These are phyloP conservation scores for human DNA, from an alignment of 2,113 vertebrate species.

Conservation along the genomic window GRCh38 chr15:85545001-85545500, in stretches of 20 bases:
- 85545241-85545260: not conserved
- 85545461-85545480: conserved; percentile 5
- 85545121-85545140: conserved; percentile 40
- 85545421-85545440: conserved; percentile 19
- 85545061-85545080: not conserved
- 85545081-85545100: not conserved
- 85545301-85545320: conserved; percentile 24
- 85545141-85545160: not conserved
- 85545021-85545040: not conserved
- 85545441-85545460: conserved; percentile 26
- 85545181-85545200: conserved; percentile 36
- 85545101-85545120: not conserved
- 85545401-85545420: conserved; percentile 60
- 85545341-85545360: conserved; percentile 54
- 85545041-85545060: not conserved
- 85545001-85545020: not conserved
- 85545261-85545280: not conserved
- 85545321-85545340: not conserved
- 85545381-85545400: conserved; percentile 47
- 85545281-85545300: not conserved
- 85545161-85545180: not conserved
- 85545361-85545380: conserved; percentile 73
- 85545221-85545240: not conserved
- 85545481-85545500: not conserved
- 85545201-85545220: conserved; percentile 40